Base-by-base conservation (phyloP, 2,113 vertebrate genomes). In the Prolemur simus region DNA sequence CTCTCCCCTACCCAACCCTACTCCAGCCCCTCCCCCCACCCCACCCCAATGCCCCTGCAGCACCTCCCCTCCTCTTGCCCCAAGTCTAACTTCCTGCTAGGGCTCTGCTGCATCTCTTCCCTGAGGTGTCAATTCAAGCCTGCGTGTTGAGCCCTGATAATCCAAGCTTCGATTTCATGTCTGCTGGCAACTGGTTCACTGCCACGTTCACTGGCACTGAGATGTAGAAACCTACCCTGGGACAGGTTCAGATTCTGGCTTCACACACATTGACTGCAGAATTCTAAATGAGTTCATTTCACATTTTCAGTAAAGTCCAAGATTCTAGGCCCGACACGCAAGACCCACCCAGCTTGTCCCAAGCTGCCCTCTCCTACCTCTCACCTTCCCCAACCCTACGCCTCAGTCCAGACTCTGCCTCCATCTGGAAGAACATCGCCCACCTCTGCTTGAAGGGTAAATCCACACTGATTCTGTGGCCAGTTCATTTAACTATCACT, bases 101-200 rank as follows among this genome's bases (percentile, higher is more conserved):
- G 47, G 64, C 25, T 73, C 69, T 4, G 1, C 29, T 7, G 23
- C 20, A 42, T 4, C 39, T 83, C 80, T 66, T 34, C 56, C 85
- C 63, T 39, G 25, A 77, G 84, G 42, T 49, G 25, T 60, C 82
- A 42, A 0, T 29, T 69, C 47, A 49, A 66, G 42, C 60, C 81
- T 81, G n/a, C 1, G 12, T 85, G 49, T 63, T 78, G 86, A 97
- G 77, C 93, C 63, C 58, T 56, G 87, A 80, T 66, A 52, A 93
- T 81, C 86, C 80, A 71, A 83, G 56, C 39, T 95, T 93, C 15
- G 0, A 29, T 77, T 47, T 91, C 82, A 60, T 25, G 71, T 39
- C 91, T n/a, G 3, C 23, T 81, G 76, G 52, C 71, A 71, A 56
- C 25, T 5, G 12, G 34, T 52, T 32, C 68, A 39, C 8, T 2